Evolutionary conservation across 92 coral and sea anemone genomes (phyloP).

Genomic region (Parazoanthus swiftii): DNA sequence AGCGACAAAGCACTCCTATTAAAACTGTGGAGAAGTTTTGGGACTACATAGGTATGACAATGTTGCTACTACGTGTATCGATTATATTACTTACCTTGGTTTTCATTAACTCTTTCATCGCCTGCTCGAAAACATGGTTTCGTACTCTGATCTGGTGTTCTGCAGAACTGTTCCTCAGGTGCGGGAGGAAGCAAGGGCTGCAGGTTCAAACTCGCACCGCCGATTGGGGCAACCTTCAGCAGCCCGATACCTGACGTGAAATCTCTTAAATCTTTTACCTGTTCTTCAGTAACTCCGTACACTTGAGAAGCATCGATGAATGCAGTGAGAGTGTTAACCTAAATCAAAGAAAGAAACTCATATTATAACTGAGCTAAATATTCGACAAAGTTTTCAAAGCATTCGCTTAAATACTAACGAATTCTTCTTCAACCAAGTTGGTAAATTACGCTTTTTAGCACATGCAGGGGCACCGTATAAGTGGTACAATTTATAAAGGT

Average conservation of each 20-base stretch:
- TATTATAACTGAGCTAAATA: background rate
- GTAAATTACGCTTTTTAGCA: no score
- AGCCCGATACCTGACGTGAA: conserved; percentile 30
- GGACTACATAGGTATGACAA: background rate
- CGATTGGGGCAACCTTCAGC: conserved; percentile 6
- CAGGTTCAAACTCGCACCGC: background rate
- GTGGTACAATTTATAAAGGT: no score
- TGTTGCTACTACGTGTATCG: background rate
- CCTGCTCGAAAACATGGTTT: conserved; percentile 60
- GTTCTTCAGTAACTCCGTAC: conserved; percentile 48
- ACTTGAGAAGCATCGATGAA: conserved; percentile 69
- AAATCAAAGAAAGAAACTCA: background rate
- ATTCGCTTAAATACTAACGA: background rate
- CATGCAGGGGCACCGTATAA: no score
- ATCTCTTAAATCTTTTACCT: conserved; percentile 39
- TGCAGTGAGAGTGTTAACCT: conserved; percentile 56
- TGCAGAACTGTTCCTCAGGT: conserved; percentile 1
- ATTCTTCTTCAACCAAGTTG: background rate
- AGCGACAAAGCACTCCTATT: no score
- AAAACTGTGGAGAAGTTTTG: no score
- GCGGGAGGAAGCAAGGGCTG: conserved; percentile 40
- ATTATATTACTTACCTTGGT: conserved; percentile 36
- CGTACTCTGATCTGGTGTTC: background rate
- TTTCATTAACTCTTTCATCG: conserved; percentile 64
- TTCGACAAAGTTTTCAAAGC: background rate